Conservation (phyloP, 2,113 vertebrate genomes). For the Mobula hypostoma region DNA sequence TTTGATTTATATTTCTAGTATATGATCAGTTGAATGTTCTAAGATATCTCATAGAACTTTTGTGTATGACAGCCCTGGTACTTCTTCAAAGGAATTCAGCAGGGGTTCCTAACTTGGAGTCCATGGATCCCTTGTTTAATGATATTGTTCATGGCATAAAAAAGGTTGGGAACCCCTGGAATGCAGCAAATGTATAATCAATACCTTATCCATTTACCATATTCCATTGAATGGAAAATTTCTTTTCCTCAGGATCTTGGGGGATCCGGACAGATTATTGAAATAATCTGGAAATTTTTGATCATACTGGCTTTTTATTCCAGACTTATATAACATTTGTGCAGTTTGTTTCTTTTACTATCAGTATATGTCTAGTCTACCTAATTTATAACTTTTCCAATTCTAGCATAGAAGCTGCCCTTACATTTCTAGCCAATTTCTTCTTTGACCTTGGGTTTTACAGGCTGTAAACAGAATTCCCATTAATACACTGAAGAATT, state of each 20-base stretch:
- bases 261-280: too few relatives aligned
- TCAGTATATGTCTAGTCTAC: neutral
- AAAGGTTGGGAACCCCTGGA: too few relatives aligned
- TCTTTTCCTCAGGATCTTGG: too few relatives aligned
- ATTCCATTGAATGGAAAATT: neutral
- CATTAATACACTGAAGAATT: neutral
- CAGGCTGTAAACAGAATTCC: neutral
- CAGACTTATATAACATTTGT: neutral
- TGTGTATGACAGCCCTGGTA: neutral
- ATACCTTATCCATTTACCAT: neutral
- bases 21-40: neutral
- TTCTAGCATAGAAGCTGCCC: neutral
- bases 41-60: neutral
- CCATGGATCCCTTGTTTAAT: too few relatives aligned
- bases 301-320: too few relatives aligned
- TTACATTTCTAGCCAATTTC: neutral
- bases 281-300: too few relatives aligned
- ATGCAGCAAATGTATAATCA: too few relatives aligned
- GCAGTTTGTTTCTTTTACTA: neutral
- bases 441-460: neutral
- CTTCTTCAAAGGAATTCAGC: neutral
- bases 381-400: neutral
- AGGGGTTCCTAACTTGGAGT: too few relatives aligned
- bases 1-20: neutral
- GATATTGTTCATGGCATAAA: too few relatives aligned